Conservation (phyloP, 2,797 vertebrate genomes). For the Oreochromis grahami region DNA sequence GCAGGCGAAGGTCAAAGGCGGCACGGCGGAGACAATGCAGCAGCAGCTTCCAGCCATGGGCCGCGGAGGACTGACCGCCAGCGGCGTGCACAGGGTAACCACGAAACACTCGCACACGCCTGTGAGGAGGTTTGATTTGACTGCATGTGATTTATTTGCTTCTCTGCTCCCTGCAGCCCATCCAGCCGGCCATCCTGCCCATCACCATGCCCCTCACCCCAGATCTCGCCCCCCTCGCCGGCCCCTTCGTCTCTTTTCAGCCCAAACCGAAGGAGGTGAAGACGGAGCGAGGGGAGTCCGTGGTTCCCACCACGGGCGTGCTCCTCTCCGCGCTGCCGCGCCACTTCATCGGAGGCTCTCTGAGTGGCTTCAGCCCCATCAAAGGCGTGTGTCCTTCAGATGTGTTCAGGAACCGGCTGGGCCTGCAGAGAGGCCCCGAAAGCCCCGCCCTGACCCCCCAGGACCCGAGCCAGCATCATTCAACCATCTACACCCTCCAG, state of each 20-base stretch:
- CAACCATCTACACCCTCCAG: constrained; percentile 53
- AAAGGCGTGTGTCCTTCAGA: constrained; percentile 77
- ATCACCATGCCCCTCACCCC: constrained; percentile 63
- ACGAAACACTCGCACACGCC: neutral
- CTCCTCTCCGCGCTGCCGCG: constrained; percentile 52
- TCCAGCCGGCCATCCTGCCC: constrained; percentile 47
- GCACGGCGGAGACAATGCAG: neutral
- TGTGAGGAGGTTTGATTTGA: neutral
- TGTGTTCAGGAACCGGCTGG: constrained; percentile 62
- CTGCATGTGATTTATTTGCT: neutral
- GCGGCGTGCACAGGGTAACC: constrained; percentile 39
- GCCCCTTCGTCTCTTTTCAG: constrained; percentile 56
- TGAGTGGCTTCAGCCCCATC: constrained; percentile 71
- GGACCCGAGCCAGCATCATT: constrained; percentile 43
- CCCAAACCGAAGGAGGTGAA: constrained; percentile 46
- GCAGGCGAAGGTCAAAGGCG: constrained; percentile 33
- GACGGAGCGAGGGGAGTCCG: neutral
- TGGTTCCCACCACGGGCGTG: neutral
- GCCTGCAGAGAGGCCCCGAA: constrained; percentile 55
- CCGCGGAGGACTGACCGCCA: neutral
- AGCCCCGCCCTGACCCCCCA: constrained; percentile 50
- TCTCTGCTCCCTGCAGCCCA: constrained; percentile 11
- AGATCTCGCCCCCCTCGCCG: constrained; percentile 59
- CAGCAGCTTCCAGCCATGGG: neutral
- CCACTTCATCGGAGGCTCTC: constrained; percentile 57